phyloP scores from a whole-genome alignment of 92 coral and sea anemone species.

The Metridium senile region DNA sequence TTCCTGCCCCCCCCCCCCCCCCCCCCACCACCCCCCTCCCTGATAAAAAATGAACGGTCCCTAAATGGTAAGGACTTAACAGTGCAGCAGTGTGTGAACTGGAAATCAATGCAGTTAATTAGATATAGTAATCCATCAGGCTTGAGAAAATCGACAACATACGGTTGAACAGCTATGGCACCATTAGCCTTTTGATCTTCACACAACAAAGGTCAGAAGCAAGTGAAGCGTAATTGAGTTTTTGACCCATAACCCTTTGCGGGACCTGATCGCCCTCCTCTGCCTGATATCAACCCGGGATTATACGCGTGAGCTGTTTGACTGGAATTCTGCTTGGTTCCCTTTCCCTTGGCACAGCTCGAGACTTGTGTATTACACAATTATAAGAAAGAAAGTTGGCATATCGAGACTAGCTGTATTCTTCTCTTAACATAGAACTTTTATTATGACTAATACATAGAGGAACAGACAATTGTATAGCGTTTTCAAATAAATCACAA shows the following conservation, averaged over 20 bases:
- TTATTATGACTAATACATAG: too few relatives aligned
- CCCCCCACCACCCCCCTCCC: too few relatives aligned
- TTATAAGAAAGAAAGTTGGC: too few relatives aligned
- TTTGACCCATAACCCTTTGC: background rate
- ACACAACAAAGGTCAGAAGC: background rate
- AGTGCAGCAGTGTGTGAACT: background rate
- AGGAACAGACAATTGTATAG: background rate
- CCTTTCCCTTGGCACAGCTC: too few relatives aligned
- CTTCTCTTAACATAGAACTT: background rate
- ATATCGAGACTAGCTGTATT: background rate
- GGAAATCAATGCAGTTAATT: constrained; percentile 18
- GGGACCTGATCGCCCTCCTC: background rate
- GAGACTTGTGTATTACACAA: too few relatives aligned
- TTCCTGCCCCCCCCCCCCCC: too few relatives aligned
- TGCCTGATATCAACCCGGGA: background rate
- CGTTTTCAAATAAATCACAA: background rate
- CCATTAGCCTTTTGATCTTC: background rate
- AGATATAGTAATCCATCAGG: constrained; percentile 1
- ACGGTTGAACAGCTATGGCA: constrained; percentile 21
- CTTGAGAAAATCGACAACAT: background rate
- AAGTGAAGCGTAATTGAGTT: background rate
- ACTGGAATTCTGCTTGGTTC: too few relatives aligned
- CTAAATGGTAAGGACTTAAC: constrained; percentile 17
- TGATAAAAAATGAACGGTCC: too few relatives aligned
- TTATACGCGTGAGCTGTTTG: too few relatives aligned